These are phyloP conservation scores for Drosophila picticornis DNA, from an alignment of 2,888 invertebrate genomes.

Conservation along the genomic window DNA sequence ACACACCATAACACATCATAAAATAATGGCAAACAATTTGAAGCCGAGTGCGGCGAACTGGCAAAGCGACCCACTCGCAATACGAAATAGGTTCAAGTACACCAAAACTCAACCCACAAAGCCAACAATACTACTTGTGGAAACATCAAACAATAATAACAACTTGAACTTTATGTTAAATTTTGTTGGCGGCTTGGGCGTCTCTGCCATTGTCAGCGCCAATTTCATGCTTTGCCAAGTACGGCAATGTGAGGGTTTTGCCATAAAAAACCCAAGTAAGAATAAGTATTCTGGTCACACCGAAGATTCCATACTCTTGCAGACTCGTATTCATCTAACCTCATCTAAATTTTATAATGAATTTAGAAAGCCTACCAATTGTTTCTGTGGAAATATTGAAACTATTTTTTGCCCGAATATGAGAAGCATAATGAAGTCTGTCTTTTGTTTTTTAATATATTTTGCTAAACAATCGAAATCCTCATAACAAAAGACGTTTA, in stretches of 20 bases:
- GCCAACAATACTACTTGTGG: slow-evolving; percentile 28
- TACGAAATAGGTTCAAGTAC: slow-evolving; percentile 72
- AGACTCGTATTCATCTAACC: neutral
- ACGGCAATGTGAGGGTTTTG: slow-evolving; percentile 47
- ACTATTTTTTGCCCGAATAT: too few species aligned
- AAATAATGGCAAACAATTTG: slow-evolving; percentile 71
- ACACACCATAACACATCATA: slow-evolving; percentile 51
- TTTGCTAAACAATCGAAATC: neutral
- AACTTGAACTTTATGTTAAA: slow-evolving; percentile 71
- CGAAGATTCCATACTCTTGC: neutral
- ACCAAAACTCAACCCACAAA: slow-evolving; percentile 45
- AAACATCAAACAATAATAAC: slow-evolving; percentile 43
- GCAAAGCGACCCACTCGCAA: slow-evolving; percentile 62
- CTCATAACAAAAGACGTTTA: neutral
- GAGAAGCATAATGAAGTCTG: too few species aligned
- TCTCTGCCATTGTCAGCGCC: slow-evolving; percentile 65
- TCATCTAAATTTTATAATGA: neutral
- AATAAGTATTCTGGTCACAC: neutral
- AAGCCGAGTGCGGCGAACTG: slow-evolving; percentile 14
- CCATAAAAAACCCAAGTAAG: slow-evolving; percentile 23
- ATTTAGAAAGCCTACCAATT: neutral
- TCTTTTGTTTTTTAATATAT: too few species aligned
- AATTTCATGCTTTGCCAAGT: slow-evolving; percentile 70
- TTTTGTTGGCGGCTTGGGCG: slow-evolving; percentile 46
- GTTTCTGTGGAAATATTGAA: neutral